These are phyloP conservation scores for Diplolepis rosae DNA, from an alignment of 2,888 invertebrate genomes.

Conservation along the genomic window DNA sequence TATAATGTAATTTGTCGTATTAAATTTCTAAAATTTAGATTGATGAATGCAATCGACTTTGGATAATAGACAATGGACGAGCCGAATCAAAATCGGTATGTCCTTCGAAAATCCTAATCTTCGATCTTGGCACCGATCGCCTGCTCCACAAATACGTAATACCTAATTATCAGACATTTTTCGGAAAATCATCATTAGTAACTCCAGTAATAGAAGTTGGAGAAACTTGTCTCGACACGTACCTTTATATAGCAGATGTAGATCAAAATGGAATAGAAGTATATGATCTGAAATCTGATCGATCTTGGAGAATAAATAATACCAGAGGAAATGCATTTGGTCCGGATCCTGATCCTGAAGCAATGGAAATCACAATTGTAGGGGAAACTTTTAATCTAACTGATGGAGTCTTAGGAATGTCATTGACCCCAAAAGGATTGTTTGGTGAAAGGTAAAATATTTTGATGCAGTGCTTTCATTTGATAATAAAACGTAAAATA, in stretches of 20 bases:
- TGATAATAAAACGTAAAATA: too few species aligned
- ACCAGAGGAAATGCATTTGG: constrained; percentile 70
- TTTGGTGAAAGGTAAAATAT: constrained; percentile 58
- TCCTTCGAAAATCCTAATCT: constrained; percentile 70
- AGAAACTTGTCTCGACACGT: constrained; percentile 63
- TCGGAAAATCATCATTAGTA: constrained; percentile 64
- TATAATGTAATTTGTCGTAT: not conserved
- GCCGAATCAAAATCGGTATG: constrained; percentile 57
- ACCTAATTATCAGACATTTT: constrained; percentile 62
- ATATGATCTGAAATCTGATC: constrained; percentile 61
- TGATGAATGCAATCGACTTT: constrained; percentile 73
- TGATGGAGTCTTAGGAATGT: constrained; percentile 70
- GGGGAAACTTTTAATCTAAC: constrained; percentile 67
- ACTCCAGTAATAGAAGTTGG: constrained; percentile 70
- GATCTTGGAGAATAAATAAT: constrained; percentile 69
- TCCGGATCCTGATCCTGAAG: constrained; percentile 62
- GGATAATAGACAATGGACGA: constrained; percentile 72
- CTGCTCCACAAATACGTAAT: constrained; percentile 66
- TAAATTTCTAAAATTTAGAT: constrained; percentile 58
- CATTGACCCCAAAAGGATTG: constrained; percentile 67
- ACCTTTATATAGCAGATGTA: constrained; percentile 70
- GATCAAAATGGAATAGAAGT: constrained; percentile 66
- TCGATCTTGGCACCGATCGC: constrained; percentile 69
- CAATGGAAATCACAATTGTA: constrained; percentile 67
- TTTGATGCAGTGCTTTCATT: too few species aligned